Conservation (phyloP, 2,113 vertebrate genomes). For the Vidua chalybeata region DNA sequence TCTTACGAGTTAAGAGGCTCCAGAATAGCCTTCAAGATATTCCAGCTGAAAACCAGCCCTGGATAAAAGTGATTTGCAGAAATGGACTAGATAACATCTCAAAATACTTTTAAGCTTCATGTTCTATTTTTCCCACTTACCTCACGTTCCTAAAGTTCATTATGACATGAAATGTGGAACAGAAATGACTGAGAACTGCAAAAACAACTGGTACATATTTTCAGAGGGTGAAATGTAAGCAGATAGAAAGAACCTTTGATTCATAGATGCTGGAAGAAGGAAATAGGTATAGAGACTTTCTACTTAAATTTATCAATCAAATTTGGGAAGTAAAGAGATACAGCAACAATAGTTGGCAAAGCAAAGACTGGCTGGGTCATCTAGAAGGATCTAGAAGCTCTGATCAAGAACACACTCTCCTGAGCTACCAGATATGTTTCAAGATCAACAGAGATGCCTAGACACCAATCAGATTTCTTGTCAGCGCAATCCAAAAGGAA, state of each 20-base stretch:
- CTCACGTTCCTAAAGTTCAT: neutral
- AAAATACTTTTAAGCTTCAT: neutral
- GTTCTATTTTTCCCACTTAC: neutral
- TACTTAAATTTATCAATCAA: neutral
- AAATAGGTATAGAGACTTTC: neutral
- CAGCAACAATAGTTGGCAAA: neutral
- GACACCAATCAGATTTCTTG: neutral
- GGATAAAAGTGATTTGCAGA: neutral
- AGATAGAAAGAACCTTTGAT: neutral
- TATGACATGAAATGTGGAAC: neutral
- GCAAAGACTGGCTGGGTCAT: neutral
- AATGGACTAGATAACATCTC: neutral
- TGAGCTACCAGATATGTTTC: neutral
- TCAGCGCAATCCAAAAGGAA: neutral
- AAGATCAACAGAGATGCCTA: neutral
- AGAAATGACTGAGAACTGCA: neutral
- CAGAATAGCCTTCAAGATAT: neutral
- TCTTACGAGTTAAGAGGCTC: neutral
- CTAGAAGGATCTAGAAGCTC: neutral
- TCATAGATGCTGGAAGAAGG: neutral
- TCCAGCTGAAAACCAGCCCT: neutral
- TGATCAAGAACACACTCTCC: neutral
- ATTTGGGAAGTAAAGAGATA: neutral
- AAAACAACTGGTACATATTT: neutral
- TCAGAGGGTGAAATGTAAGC: neutral